Conservation (phyloP, 2,888 invertebrate genomes). For the Drosophila flavopinicola region DNA sequence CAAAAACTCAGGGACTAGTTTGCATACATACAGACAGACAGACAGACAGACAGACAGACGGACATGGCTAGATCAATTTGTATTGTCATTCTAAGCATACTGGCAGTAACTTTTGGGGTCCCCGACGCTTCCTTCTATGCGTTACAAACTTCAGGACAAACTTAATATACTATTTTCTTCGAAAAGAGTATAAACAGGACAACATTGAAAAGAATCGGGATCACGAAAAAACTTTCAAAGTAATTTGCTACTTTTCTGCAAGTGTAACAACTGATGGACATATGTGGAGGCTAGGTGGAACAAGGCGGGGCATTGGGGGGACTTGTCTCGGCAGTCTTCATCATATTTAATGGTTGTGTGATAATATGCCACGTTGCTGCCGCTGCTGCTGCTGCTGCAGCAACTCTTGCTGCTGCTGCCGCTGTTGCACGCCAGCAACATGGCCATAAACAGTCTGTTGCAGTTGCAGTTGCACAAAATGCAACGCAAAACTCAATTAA, state of each 20-base stretch:
- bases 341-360: constrained; percentile 80
- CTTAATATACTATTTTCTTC: no score
- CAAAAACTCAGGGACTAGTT: no score
- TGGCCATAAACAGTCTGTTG: constrained; percentile 74
- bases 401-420: constrained; percentile 17
- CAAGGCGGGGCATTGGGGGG: background rate
- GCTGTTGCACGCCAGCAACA: constrained; percentile 49
- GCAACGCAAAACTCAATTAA: constrained; percentile 79
- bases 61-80: no score
- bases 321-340: constrained; percentile 71
- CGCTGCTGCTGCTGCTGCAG: constrained; percentile 24
- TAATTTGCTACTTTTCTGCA: background rate
- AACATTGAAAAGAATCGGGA: no score
- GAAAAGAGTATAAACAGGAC: no score
- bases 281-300: constrained; percentile 12
- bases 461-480: constrained; percentile 65
- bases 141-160: no score
- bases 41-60: no score
- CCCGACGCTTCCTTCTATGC: no score
- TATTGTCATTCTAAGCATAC: no score
- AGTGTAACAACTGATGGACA: constrained; percentile 29
- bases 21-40: no score
- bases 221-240: no score
- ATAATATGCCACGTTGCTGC: constrained; percentile 76
- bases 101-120: no score